phyloP scores from a whole-genome alignment of 2,888 invertebrate species.

The Poecilus cupreus region DNA sequence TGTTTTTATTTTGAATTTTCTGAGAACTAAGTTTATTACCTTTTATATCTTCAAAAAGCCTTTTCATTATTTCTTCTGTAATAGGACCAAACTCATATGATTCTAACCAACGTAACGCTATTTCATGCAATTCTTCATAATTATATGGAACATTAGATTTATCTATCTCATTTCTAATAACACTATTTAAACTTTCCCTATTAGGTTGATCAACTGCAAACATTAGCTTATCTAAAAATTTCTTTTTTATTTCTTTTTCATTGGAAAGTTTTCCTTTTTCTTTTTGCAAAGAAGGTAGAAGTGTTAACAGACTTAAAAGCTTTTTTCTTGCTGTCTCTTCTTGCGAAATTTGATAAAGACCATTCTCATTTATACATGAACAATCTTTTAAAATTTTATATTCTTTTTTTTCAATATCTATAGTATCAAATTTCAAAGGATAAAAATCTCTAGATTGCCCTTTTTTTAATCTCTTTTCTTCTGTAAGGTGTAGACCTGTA shows the following conservation, averaged over 20 bases:
- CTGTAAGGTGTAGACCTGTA: constrained; percentile 63
- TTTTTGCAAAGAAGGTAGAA: constrained; percentile 62
- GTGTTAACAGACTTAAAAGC: constrained; percentile 64
- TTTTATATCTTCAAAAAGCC: constrained; percentile 59
- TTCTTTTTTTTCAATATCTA: constrained; percentile 60
- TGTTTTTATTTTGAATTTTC: constrained; percentile 35
- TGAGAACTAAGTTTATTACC: constrained; percentile 49
- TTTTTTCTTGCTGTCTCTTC: constrained; percentile 62
- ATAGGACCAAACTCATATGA: constrained; percentile 63
- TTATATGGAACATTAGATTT: constrained; percentile 62
- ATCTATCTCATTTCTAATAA: constrained; percentile 64
- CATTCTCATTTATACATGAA: constrained; percentile 61
- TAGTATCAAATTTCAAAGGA: constrained; percentile 64
- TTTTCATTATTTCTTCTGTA: constrained; percentile 25
- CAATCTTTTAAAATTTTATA: constrained; percentile 62
- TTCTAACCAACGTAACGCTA: constrained; percentile 66
- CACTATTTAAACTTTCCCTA: constrained; percentile 64
- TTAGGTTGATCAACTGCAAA: constrained; percentile 51
- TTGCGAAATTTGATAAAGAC: constrained; percentile 63
- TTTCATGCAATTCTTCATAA: constrained; percentile 65
- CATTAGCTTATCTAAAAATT: constrained; percentile 64
- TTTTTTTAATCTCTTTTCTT: constrained; percentile 62
- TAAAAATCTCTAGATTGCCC: constrained; percentile 59
- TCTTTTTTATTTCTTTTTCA: constrained; percentile 62
- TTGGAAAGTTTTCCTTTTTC: constrained; percentile 62